Percentiles rank a stretch among this genome's conserved stretches.
phyloP scores from a whole-genome alignment of 2,888 invertebrate genomes.

The Ethmia dodecea region DNA sequence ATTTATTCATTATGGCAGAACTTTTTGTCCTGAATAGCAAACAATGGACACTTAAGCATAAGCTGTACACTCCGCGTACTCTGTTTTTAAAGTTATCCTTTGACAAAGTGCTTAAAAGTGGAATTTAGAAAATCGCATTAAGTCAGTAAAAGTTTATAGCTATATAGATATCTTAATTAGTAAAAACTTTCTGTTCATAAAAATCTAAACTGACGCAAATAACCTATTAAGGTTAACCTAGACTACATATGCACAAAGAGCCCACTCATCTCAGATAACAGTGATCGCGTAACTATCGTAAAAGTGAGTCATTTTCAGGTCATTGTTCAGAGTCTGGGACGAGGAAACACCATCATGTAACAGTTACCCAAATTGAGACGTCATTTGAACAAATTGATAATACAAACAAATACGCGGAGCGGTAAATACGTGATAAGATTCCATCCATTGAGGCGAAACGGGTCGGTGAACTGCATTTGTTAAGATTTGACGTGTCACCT shows the following conservation, averaged over 20 bases:
- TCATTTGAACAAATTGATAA: conserved; percentile 51
- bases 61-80: not conserved
- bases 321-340: conserved; percentile 58
- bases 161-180: too few relatives aligned
- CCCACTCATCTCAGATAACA: conserved; percentile 41
- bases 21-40: conserved; percentile 2
- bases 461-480: conserved; percentile 40
- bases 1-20: conserved; percentile 5
- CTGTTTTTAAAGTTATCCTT: not conserved
- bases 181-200: conserved; percentile 18
- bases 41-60: conserved; percentile 3
- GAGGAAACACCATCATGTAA: conserved; percentile 43
- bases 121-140: conserved; percentile 1
- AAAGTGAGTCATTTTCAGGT: conserved; percentile 67
- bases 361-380: conserved; percentile 67
- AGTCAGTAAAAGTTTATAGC: conserved; percentile 23
- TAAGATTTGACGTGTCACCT: conserved; percentile 20
- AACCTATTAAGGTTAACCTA: too few relatives aligned
- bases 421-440: conserved; percentile 51
- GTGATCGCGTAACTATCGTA: conserved; percentile 41
- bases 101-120: not conserved
- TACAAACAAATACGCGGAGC: conserved; percentile 48
- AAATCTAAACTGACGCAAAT: conserved; percentile 24
- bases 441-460: conserved; percentile 43
- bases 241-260: too few relatives aligned